phyloP scores from a whole-genome alignment of 2,113 vertebrate genomes.

The Epinephelus cyanopodus region DNA sequence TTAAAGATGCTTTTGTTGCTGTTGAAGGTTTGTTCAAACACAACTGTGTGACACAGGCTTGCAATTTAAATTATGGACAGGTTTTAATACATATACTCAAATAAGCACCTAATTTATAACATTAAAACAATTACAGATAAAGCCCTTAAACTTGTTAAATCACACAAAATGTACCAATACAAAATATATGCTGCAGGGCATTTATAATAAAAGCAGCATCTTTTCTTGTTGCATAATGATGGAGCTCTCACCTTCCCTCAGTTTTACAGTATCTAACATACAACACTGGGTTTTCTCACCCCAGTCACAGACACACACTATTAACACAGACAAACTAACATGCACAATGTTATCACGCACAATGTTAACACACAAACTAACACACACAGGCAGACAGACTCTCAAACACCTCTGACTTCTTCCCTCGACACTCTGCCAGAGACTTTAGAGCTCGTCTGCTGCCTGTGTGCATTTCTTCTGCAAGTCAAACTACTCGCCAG shows the following conservation, averaged over 20 bases:
- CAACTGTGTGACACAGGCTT: too few relatives aligned
- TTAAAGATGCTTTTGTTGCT: too few relatives aligned
- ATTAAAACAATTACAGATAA: background rate
- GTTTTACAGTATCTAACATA: background rate
- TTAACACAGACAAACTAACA: background rate
- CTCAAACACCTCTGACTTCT: slow-evolving; percentile 24
- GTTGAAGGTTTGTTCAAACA: background rate
- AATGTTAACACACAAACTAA: background rate
- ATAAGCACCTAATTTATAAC: background rate
- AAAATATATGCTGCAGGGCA: too few relatives aligned
- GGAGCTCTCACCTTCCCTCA: background rate
- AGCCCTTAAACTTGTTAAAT: background rate
- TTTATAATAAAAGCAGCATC: background rate
- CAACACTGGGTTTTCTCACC: slow-evolving; percentile 12
- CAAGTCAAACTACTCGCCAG: slow-evolving; percentile 32
- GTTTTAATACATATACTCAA: too few relatives aligned
- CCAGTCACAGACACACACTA: too few relatives aligned
- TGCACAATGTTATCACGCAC: too few relatives aligned
- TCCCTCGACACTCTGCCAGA: slow-evolving; percentile 5
- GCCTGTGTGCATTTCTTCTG: slow-evolving; percentile 14
- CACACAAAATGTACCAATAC: background rate
- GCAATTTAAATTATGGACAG: too few relatives aligned
- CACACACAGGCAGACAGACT: background rate
- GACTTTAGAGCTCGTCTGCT: slow-evolving; percentile 24
- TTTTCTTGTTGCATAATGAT: background rate